Evolutionary conservation across 2,888 invertebrate genomes (phyloP).

Genomic region (Criorhina ranunculi): DNA sequence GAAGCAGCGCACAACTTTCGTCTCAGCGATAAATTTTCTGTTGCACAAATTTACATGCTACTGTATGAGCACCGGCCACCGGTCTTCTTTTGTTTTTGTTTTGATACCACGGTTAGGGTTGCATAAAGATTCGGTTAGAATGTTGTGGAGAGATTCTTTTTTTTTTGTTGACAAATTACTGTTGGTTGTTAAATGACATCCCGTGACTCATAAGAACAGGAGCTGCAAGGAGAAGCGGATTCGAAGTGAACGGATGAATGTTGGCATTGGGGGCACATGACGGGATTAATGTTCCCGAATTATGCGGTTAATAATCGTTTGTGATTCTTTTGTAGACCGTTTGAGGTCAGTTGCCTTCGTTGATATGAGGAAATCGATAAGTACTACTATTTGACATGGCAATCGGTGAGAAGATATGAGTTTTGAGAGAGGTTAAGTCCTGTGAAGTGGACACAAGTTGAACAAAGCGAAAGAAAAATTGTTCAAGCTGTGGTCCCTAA

Average conservation of each 20-base stretch:
- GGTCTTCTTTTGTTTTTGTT: conserved; percentile 1
- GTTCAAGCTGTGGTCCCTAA: too few relatives aligned
- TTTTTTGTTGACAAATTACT: conserved; percentile 70
- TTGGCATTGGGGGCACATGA: conserved; percentile 46
- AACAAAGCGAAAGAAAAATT: too few relatives aligned
- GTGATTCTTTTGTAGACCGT: conserved; percentile 24
- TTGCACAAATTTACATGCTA: conserved; percentile 73
- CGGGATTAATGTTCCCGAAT: conserved; percentile 64
- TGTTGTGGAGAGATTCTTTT: conserved; percentile 34
- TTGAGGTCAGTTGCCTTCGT: too few relatives aligned
- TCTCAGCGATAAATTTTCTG: conserved; percentile 65
- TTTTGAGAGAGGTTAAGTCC: too few relatives aligned
- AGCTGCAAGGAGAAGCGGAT: conserved; percentile 8
- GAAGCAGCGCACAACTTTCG: conserved; percentile 54
- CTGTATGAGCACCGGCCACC: conserved; percentile 54
- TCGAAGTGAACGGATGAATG: conserved; percentile 28
- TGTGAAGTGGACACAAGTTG: too few relatives aligned
- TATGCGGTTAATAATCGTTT: conserved; percentile 52
- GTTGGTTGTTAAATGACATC: conserved; percentile 62
- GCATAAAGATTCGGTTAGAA: conserved; percentile 50
- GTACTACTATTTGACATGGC: too few relatives aligned
- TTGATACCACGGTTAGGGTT: conserved; percentile 17
- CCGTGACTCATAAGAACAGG: conserved; percentile 21
- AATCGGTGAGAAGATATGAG: too few relatives aligned
- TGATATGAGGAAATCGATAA: too few relatives aligned